These are phyloP conservation scores for Zaprionus nigranus DNA, from an alignment of 1,140 invertebrate species.

Conservation along the genomic window DNA sequence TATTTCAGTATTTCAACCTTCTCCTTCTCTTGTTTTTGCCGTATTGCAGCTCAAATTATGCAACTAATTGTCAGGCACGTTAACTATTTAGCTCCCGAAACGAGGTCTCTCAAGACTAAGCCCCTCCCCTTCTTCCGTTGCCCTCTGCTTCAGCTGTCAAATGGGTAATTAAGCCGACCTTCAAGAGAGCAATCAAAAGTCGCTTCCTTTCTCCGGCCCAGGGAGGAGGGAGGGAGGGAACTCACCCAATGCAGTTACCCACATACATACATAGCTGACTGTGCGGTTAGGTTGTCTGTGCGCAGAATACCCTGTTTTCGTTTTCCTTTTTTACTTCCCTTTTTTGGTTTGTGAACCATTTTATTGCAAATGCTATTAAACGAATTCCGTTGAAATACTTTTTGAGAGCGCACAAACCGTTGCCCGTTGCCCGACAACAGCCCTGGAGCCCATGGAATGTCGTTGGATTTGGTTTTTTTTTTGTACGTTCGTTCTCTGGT, in stretches of 20 bases:
- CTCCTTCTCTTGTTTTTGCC: constrained; percentile 5
- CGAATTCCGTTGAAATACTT: constrained; percentile 51
- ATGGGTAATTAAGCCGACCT: constrained; percentile 77
- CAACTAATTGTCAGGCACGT: constrained; percentile 78
- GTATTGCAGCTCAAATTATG: constrained; percentile 58
- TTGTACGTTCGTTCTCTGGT: constrained; percentile 4
- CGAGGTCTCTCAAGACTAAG: not conserved
- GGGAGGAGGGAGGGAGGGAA: constrained; percentile 5
- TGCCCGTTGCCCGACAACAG: constrained; percentile 34
- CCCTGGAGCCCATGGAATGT: constrained; percentile 37
- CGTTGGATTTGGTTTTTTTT: constrained; percentile 20
- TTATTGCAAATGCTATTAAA: constrained; percentile 57
- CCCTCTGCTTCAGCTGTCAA: constrained; percentile 60
- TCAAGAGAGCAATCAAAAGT: constrained; percentile 47
- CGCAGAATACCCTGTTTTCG: constrained; percentile 4
- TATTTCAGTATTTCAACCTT: constrained; percentile 43
- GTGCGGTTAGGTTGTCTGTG: constrained; percentile 14
- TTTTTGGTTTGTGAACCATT: constrained; percentile 6
- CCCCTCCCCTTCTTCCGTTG: not conserved
- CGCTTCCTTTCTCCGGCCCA: not conserved
- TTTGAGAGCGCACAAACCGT: constrained; percentile 38
- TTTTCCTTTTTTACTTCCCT: not conserved
- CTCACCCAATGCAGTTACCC: constrained; percentile 53
- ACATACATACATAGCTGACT: constrained; percentile 16
- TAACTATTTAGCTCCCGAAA: constrained; percentile 62